These are phyloP conservation scores for Harpalus rubripes DNA, from an alignment of 2,888 invertebrate genomes.

Conservation along the genomic window DNA sequence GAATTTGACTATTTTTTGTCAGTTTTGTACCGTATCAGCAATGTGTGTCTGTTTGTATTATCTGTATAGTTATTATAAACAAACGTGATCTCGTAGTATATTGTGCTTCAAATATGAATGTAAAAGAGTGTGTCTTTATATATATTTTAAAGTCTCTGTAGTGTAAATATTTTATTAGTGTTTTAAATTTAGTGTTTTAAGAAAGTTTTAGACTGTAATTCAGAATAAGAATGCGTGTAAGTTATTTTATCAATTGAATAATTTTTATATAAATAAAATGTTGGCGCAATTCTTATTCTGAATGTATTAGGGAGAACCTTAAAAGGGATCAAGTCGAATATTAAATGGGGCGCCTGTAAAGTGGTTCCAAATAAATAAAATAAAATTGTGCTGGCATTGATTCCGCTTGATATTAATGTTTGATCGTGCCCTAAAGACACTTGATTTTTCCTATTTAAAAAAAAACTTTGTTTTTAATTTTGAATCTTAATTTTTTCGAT, in stretches of 20 bases:
- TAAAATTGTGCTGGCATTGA: no score
- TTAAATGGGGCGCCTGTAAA: no score
- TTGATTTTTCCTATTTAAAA: no score
- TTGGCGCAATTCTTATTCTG: not conserved
- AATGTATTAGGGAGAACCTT: no score
- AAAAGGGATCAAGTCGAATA: no score
- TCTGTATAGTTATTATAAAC: constrained; percentile 24
- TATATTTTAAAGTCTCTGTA: not conserved
- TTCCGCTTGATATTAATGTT: no score
- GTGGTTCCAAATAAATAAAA: no score
- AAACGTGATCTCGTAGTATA: constrained; percentile 55
- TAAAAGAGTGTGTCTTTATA: constrained; percentile 18
- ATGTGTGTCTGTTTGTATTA: constrained; percentile 17
- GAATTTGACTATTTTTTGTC: constrained; percentile 56
- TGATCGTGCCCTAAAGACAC: no score
- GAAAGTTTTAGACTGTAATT: constrained; percentile 5
- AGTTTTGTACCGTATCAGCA: constrained; percentile 54
- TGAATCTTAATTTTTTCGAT: no score
- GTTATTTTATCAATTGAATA: not conserved
- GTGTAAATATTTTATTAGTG: constrained; percentile 3
- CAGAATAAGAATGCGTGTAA: not conserved
- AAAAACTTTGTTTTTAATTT: no score
- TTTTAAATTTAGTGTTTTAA: not conserved
- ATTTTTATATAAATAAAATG: not conserved
- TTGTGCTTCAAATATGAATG: constrained; percentile 59